Percentiles rank a stretch among this genome's conserved stretches.
phyloP scores from a whole-genome alignment of 2,888 invertebrate genomes.

The Drosophila paranaensis region DNA sequence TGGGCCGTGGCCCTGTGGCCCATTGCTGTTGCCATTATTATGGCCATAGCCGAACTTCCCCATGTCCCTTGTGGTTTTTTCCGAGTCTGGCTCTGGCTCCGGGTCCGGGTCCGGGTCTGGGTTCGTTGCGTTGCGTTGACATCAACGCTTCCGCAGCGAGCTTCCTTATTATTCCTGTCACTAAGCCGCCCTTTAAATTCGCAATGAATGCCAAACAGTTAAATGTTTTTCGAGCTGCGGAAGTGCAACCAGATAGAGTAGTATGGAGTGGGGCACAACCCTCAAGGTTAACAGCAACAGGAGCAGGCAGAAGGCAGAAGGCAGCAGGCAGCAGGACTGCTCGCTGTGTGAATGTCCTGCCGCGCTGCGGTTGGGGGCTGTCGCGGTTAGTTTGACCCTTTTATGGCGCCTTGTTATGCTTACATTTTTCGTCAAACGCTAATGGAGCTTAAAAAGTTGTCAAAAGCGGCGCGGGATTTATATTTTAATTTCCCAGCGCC shows the following conservation, averaged over 20 bases:
- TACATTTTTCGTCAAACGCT: constrained; percentile 72
- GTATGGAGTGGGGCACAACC: constrained; percentile 47
- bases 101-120: background rate
- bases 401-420: constrained; percentile 62
- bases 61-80: constrained; percentile 56
- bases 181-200: constrained; percentile 80
- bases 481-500: constrained; percentile 75
- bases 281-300: constrained; percentile 19
- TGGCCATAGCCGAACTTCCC: constrained; percentile 37
- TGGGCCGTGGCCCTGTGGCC: constrained; percentile 64
- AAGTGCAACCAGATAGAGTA: constrained; percentile 61
- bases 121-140: constrained; percentile 56
- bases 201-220: constrained; percentile 80
- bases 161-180: constrained; percentile 79
- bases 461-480: constrained; percentile 71
- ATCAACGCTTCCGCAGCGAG: constrained; percentile 75
- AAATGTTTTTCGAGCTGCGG: constrained; percentile 67
- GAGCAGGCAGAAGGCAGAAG: background rate
- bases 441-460: constrained; percentile 79
- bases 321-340: constrained; percentile 11
- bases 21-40: constrained; percentile 57
- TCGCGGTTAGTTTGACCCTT: constrained; percentile 74
- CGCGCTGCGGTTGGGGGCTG: constrained; percentile 64
- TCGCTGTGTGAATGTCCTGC: constrained; percentile 59
- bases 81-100: constrained; percentile 3